Evolutionary conservation across 1,140 invertebrate genomes (phyloP).

Genomic region (Aphelinus certus): DNA sequence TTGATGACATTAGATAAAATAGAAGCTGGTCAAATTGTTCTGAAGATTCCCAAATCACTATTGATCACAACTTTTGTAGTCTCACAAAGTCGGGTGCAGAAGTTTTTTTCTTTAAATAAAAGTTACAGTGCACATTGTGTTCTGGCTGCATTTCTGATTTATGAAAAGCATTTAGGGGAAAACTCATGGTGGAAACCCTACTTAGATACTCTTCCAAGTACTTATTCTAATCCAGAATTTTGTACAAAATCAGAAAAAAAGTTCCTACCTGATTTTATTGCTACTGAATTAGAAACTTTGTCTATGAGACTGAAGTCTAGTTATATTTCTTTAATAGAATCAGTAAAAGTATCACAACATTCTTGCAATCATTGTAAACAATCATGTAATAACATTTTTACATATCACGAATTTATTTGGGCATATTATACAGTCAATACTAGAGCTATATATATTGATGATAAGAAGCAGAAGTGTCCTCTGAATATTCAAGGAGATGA

Average conservation of each 20-base stretch:
- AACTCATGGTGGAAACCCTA: constrained; percentile 67
- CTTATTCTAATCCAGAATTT: constrained; percentile 67
- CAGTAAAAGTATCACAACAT: constrained; percentile 56
- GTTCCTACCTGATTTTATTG: constrained; percentile 50
- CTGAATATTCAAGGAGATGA: constrained; percentile 65
- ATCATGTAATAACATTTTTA: constrained; percentile 59
- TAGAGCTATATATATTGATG: constrained; percentile 73
- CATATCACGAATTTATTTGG: constrained; percentile 63
- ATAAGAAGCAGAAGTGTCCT: constrained; percentile 50
- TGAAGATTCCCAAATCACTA: constrained; percentile 68
- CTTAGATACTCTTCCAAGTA: constrained; percentile 69
- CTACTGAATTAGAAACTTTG: constrained; percentile 40
- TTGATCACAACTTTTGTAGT: constrained; percentile 69
- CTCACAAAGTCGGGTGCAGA: constrained; percentile 60
- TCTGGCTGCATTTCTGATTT: constrained; percentile 72
- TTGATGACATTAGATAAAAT: constrained; percentile 68
- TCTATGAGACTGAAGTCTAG: constrained; percentile 44
- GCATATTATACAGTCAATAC: constrained; percentile 82
- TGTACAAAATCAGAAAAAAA: constrained; percentile 58
- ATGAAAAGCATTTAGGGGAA: constrained; percentile 62
- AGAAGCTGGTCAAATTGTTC: constrained; percentile 64
- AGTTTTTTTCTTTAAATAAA: constrained; percentile 60
- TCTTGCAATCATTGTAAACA: constrained; percentile 61
- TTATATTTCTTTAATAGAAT: constrained; percentile 47
- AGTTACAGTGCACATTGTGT: constrained; percentile 66